Evolutionary conservation across 1,140 invertebrate species (phyloP).

Genomic region (Phymorhynchus buccinoides): DNA sequence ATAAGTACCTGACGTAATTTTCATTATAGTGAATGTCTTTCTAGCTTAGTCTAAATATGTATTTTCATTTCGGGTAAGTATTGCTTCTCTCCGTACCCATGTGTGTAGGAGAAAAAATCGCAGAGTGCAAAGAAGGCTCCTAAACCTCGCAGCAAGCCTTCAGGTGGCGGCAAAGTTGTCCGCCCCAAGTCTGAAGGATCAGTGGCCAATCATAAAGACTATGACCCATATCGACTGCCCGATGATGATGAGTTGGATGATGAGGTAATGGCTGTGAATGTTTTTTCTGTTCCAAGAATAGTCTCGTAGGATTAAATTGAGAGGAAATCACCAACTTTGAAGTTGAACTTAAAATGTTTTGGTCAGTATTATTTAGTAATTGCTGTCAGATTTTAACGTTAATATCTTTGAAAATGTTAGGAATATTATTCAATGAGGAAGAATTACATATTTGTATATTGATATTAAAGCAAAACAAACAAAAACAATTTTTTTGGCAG

Average conservation of each 20-base stretch:
- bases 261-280: conserved; percentile 17
- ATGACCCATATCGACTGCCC: conserved; percentile 33
- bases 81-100: conserved; percentile 11
- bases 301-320: too few species aligned
- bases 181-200: conserved; percentile 34
- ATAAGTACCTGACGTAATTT: too few species aligned
- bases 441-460: too few species aligned
- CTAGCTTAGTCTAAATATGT: not conserved
- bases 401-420: too few species aligned
- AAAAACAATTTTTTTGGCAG: too few species aligned
- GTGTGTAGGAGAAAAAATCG: conserved; percentile 31
- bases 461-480: too few species aligned
- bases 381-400: too few species aligned
- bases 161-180: conserved; percentile 28
- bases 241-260: conserved; percentile 37
- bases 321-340: too few species aligned
- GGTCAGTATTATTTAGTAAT: too few species aligned
- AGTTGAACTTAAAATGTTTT: too few species aligned
- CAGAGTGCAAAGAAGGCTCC: conserved; percentile 20
- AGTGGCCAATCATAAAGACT: conserved; percentile 38
- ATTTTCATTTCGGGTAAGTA: not conserved
- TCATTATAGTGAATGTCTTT: not conserved
- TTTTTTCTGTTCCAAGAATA: too few species aligned
- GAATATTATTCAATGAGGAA: too few species aligned
- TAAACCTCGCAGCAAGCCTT: conserved; percentile 15